phyloP scores from a whole-genome alignment of 1,140 invertebrate genomes.

The Pseudomyrmex flavicornis region DNA sequence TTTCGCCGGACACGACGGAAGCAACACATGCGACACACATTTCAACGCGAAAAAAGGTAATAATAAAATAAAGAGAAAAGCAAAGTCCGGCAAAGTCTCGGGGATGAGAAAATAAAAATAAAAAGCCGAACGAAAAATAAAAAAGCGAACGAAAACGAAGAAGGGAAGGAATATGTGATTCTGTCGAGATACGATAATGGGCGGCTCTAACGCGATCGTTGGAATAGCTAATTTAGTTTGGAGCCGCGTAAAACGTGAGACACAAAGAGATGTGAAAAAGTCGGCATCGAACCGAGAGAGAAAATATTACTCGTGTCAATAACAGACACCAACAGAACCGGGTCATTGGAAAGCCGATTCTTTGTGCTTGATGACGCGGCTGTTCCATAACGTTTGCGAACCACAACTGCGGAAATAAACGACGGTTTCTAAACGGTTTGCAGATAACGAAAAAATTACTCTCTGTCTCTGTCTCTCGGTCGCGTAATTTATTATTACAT shows the following conservation, averaged over 20 bases:
- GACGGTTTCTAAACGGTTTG: background rate
- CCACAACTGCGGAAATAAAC: constrained; percentile 34
- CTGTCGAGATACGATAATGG: constrained; percentile 14
- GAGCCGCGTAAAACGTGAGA: background rate
- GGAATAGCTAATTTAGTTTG: constrained; percentile 29
- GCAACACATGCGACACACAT: background rate
- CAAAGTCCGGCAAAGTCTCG: constrained; percentile 17
- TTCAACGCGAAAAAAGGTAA: background rate
- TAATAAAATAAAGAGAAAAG: background rate
- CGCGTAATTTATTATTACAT: too few species aligned
- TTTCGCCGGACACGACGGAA: background rate
- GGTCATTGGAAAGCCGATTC: constrained; percentile 46
- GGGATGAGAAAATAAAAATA: constrained; percentile 36
- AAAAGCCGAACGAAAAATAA: background rate
- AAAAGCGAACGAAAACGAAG: constrained; percentile 1
- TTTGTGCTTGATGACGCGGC: constrained; percentile 23
- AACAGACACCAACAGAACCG: background rate
- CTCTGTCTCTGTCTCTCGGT: background rate
- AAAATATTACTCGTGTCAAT: constrained; percentile 55
- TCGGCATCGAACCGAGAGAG: constrained; percentile 20
- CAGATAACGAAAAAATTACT: background rate
- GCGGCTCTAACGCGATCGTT: constrained; percentile 10
- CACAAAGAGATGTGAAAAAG: constrained; percentile 24
- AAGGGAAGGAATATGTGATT: background rate
- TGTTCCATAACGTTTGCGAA: constrained; percentile 19